Percentiles rank a stretch among this genome's conserved stretches.
phyloP scores from a whole-genome alignment of 2,113 vertebrate genomes.

The Pongo pygmaeus region DNA sequence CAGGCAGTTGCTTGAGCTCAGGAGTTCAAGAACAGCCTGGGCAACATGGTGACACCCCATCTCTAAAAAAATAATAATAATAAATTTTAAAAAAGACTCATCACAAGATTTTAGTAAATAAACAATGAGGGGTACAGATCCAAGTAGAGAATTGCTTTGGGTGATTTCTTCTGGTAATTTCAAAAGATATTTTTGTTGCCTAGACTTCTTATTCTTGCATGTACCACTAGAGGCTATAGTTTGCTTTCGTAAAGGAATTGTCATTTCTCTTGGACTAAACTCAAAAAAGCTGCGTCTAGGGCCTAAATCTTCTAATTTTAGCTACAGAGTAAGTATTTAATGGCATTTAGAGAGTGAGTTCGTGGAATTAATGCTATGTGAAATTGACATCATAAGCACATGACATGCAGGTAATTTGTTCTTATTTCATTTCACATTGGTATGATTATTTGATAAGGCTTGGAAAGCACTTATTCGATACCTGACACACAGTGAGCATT shows the following conservation, averaged over 20 bases:
- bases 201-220: constrained; percentile 41
- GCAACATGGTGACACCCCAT: too few species aligned
- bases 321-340: not conserved
- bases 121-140: not conserved
- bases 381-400: not conserved
- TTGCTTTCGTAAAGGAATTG: constrained; percentile 31
- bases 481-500: not conserved
- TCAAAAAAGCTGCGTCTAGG: not conserved
- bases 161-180: not conserved
- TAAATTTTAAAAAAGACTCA: not conserved
- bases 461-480: not conserved
- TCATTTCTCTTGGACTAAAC: rapidly evolving
- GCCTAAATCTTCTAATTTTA: not conserved
- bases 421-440: not conserved
- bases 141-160: not conserved
- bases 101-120: not conserved
- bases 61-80: too few species aligned
- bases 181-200: not conserved
- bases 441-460: not conserved
- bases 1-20: too few species aligned
- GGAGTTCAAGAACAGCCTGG: too few species aligned
- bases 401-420: not conserved
- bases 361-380: not conserved
- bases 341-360: not conserved
- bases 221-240: constrained; percentile 81